Evolutionary conservation across 2,113 vertebrate genomes (phyloP).

Genomic region (Psilopsiagon aurifrons): DNA sequence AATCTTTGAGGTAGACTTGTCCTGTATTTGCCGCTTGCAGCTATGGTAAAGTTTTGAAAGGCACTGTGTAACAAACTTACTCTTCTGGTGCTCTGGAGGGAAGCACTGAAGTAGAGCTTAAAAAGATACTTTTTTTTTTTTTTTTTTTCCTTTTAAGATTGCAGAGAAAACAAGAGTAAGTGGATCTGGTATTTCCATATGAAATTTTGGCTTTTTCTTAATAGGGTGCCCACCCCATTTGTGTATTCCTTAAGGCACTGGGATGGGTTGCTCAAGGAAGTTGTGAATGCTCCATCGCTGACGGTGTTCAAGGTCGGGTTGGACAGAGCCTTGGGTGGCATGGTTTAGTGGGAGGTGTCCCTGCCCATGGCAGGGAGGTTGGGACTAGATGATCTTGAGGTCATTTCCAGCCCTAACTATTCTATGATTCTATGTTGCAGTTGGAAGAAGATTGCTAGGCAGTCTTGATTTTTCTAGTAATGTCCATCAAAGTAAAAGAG

Average conservation of each 20-base stretch:
- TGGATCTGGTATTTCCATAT: background rate
- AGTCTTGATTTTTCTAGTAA: background rate
- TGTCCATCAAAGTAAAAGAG: background rate
- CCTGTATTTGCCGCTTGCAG: background rate
- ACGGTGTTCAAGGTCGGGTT: no score
- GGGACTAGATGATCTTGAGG: no score
- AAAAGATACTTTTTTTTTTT: background rate
- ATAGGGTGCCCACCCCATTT: background rate
- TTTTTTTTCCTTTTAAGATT: background rate
- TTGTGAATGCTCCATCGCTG: no score
- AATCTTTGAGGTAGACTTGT: background rate
- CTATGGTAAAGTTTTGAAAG: background rate
- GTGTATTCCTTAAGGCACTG: no score
- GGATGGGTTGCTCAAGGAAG: no score
- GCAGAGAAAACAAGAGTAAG: background rate
- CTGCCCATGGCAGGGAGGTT: no score
- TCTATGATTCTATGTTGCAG: background rate
- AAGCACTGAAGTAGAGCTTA: background rate
- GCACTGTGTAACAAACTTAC: background rate
- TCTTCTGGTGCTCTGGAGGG: background rate
- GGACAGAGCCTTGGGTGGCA: no score
- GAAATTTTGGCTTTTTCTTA: background rate
- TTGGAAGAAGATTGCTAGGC: background rate
- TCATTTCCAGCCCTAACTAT: no score
- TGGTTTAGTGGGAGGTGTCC: no score